These are phyloP conservation scores for Burhinus oedicnemus DNA, from an alignment of 2,113 vertebrate species.

Conservation along the genomic window DNA sequence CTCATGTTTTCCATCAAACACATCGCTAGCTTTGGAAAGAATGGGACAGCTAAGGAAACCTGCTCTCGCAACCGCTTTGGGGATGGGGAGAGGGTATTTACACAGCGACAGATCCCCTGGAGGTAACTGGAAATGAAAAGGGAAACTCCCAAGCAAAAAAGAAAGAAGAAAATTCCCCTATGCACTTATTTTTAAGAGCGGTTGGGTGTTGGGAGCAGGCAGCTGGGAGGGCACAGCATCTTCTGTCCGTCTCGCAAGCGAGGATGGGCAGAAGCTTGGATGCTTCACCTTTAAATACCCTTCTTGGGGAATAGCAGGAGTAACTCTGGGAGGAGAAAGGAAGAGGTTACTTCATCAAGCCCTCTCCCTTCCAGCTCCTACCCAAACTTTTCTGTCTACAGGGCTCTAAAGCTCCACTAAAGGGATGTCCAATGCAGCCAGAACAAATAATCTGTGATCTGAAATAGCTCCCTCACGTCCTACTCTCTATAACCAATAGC, in stretches of 20 bases:
- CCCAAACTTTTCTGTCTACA: slow-evolving; percentile 30
- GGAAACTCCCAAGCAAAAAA: neutral
- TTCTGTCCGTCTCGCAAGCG: fast-evolving
- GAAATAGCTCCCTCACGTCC: slow-evolving; percentile 26
- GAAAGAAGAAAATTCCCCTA: neutral
- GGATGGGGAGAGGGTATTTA: neutral
- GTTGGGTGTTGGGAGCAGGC: neutral
- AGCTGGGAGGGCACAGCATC: neutral
- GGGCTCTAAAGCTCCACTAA: slow-evolving; percentile 57
- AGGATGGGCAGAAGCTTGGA: neutral
- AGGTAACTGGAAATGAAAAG: neutral
- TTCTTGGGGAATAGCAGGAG: neutral
- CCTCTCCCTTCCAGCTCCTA: slow-evolving; percentile 28
- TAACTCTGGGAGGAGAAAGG: neutral
- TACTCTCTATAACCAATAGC: slow-evolving; percentile 54
- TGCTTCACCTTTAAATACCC: neutral
- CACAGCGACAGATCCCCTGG: neutral
- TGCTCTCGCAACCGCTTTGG: neutral
- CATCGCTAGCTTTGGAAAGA: neutral
- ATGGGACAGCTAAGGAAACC: neutral
- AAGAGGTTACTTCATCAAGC: slow-evolving; percentile 43
- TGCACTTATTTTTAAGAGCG: neutral
- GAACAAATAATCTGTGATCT: slow-evolving; percentile 55
- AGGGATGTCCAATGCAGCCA: slow-evolving; percentile 50
- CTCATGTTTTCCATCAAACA: neutral